Conservation (phyloP, 2,888 invertebrate genomes). For the Strigamia transsilvanica region DNA sequence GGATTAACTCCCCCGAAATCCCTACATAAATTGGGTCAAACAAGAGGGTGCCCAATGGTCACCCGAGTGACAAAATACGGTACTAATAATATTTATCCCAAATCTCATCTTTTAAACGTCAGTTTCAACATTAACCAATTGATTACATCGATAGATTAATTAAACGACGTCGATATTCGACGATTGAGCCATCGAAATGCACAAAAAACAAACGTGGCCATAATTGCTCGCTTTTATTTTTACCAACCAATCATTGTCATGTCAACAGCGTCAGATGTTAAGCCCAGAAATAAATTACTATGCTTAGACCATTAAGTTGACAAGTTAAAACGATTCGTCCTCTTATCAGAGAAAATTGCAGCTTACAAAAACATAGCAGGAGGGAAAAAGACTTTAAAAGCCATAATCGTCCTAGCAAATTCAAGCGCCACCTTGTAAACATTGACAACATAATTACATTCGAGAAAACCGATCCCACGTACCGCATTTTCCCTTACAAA, state of each 20-base stretch:
- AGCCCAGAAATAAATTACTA: background rate
- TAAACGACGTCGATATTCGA: background rate
- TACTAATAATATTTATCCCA: too few relatives aligned
- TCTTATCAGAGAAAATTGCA: background rate
- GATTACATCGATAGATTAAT: background rate
- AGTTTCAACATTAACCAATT: too few relatives aligned
- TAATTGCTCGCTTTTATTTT: background rate
- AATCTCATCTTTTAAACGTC: too few relatives aligned
- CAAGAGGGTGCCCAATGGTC: too few relatives aligned
- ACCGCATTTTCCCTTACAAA: background rate
- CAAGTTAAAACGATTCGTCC: constrained; percentile 9
- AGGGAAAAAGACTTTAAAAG: background rate
- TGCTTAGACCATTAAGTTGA: background rate
- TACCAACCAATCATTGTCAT: background rate
- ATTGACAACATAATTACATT: background rate
- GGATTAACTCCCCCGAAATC: too few relatives aligned
- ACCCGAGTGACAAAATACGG: too few relatives aligned
- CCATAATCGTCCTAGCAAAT: background rate
- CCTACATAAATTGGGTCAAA: too few relatives aligned
- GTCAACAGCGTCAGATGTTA: constrained; percentile 20
- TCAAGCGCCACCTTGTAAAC: background rate
- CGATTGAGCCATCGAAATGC: background rate
- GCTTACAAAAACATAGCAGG: background rate
- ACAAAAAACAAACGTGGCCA: background rate
- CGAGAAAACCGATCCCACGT: background rate